phyloP scores from a whole-genome alignment of 2,888 invertebrate species.

The Mythimna vitellina region DNA sequence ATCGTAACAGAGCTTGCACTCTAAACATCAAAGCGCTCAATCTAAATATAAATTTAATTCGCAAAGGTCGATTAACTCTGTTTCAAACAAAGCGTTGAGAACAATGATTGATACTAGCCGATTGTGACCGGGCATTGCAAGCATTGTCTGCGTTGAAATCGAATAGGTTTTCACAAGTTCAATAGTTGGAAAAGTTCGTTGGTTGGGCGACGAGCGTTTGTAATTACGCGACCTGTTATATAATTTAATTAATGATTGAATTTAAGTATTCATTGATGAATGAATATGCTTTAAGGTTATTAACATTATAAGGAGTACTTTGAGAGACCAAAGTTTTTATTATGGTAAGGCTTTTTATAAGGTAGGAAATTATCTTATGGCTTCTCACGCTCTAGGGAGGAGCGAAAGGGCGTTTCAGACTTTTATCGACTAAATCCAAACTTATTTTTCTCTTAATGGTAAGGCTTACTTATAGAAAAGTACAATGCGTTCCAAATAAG shows the following conservation, averaged over 20 bases:
- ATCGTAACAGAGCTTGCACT: slow-evolving; percentile 12
- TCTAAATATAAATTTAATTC: slow-evolving; percentile 52
- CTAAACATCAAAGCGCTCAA: slow-evolving; percentile 34
- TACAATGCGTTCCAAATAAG: too few species aligned
- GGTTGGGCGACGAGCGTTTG: slow-evolving; percentile 19
- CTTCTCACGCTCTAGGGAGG: too few species aligned
- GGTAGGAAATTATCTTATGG: too few species aligned
- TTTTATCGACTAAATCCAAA: too few species aligned
- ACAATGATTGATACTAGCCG: slow-evolving; percentile 57
- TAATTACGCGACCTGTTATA: slow-evolving; percentile 54
- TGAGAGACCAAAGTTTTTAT: background rate
- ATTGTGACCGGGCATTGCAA: slow-evolving; percentile 51
- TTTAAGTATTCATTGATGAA: slow-evolving; percentile 33
- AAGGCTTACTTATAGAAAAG: too few species aligned
- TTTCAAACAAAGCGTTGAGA: slow-evolving; percentile 44
- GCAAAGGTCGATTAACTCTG: slow-evolving; percentile 59
- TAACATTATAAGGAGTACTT: background rate
- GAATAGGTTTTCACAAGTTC: slow-evolving; percentile 59
- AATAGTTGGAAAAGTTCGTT: slow-evolving; percentile 54
- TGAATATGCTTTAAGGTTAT: slow-evolving; percentile 3
- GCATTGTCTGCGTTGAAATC: slow-evolving; percentile 53
- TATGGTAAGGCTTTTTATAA: too few species aligned
- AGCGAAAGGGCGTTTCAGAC: too few species aligned
- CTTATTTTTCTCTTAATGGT: too few species aligned
- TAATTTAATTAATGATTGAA: slow-evolving; percentile 40